These are phyloP conservation scores for Falcunculus frontatus DNA, from an alignment of 2,113 vertebrate species.

Conservation along the genomic window DNA sequence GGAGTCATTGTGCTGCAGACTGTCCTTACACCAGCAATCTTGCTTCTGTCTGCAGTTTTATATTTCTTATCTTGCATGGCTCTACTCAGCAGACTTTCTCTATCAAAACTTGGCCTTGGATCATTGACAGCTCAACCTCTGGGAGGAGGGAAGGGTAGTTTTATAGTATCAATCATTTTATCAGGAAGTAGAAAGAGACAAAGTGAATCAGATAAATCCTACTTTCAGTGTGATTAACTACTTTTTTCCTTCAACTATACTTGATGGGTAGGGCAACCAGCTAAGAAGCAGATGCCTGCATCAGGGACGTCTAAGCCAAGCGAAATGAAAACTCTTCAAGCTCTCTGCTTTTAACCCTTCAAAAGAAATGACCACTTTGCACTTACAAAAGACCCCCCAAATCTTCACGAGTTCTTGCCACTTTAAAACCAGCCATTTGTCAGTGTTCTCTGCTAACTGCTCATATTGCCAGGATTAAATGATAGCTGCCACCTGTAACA, in stretches of 20 bases:
- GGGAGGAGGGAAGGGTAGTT: background rate
- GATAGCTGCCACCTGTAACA: background rate
- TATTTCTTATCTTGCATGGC: background rate
- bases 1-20: background rate
- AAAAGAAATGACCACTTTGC: background rate
- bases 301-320: background rate
- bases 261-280: background rate
- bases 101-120: background rate
- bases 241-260: background rate
- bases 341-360: background rate
- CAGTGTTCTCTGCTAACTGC: background rate
- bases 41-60: background rate
- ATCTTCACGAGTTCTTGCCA: background rate
- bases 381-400: background rate
- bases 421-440: background rate
- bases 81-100: background rate
- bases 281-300: background rate
- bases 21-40: background rate
- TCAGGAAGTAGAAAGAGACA: background rate
- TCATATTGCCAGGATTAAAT: background rate
- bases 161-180: background rate
- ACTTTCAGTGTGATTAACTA: background rate
- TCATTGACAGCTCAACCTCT: background rate
- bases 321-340: background rate
- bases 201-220: background rate